A percentile compares a stretch with the other conserved stretches of the same genome.
Evolutionary conservation across 1,140 invertebrate genomes (phyloP).

Genomic region (Zophobas atratus): DNA sequence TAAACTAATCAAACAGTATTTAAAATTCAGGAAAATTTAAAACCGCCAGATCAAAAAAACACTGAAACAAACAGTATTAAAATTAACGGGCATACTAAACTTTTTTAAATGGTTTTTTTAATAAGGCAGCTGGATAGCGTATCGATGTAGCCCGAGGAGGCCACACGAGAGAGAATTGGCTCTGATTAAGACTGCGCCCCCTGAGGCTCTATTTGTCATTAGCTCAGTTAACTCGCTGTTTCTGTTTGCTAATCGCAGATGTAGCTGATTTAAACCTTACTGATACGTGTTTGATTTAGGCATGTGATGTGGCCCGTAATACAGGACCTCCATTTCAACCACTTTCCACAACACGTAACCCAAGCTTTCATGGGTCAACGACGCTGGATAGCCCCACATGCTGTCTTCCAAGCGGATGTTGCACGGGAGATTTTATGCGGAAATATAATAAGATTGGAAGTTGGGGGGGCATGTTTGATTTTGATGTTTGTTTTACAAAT

Average conservation of each 20-base stretch:
- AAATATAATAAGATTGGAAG: constrained; percentile 4
- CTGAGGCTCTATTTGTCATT: constrained; percentile 65
- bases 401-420: constrained; percentile 7
- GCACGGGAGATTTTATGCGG: neutral
- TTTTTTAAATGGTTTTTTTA: constrained; percentile 59
- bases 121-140: constrained; percentile 52
- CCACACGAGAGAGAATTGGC: constrained; percentile 47
- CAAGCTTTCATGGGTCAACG: constrained; percentile 14
- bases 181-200: constrained; percentile 63
- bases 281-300: constrained; percentile 58
- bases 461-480: constrained; percentile 18
- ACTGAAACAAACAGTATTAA: constrained; percentile 46
- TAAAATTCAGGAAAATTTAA: constrained; percentile 45
- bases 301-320: constrained; percentile 42
- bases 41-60: constrained; percentile 30
- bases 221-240: constrained; percentile 65
- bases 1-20: constrained; percentile 40
- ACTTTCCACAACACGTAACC: constrained; percentile 29
- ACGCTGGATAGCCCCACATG: neutral
- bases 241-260: constrained; percentile 67
- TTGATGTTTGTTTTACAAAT: constrained; percentile 35
- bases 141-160: constrained; percentile 54
- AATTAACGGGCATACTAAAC: constrained; percentile 45
- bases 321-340: constrained; percentile 33
- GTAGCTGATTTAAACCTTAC: constrained; percentile 60